A percentile compares a stretch with the other conserved stretches of the same genome.
Evolutionary conservation across 2,797 vertebrate species (phyloP).

Genomic region (Masticophis lateralis): DNA sequence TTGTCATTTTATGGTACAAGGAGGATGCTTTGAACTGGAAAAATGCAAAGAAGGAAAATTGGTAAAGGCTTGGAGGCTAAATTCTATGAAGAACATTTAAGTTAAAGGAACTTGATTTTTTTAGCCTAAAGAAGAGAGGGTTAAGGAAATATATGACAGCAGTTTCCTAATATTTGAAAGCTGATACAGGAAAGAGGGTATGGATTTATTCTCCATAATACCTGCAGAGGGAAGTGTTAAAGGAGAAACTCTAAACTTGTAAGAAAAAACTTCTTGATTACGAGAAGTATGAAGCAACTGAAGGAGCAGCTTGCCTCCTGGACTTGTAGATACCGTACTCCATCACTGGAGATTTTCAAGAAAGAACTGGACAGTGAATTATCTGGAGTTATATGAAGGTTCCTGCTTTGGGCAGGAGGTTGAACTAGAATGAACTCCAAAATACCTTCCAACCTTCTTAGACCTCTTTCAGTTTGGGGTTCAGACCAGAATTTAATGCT

Average conservation of each 20-base stretch:
- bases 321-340: background rate
- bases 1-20: background rate
- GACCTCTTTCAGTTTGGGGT: no score
- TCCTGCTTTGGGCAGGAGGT: background rate
- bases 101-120: background rate
- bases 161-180: background rate
- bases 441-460: background rate
- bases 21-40: background rate
- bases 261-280: background rate
- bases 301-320: background rate
- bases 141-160: background rate
- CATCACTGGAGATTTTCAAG: background rate
- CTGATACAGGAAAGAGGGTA: background rate
- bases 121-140: background rate
- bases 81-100: background rate
- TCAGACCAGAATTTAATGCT: no score
- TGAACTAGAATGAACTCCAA: background rate
- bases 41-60: background rate
- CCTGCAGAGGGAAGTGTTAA: background rate
- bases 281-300: background rate
- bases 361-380: background rate
- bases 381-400: background rate
- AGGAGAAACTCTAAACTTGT: background rate
- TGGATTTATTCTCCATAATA: background rate
- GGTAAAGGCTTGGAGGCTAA: background rate